Conservation (phyloP, 2,113 vertebrate genomes). For the Orthonyx spaldingii region DNA sequence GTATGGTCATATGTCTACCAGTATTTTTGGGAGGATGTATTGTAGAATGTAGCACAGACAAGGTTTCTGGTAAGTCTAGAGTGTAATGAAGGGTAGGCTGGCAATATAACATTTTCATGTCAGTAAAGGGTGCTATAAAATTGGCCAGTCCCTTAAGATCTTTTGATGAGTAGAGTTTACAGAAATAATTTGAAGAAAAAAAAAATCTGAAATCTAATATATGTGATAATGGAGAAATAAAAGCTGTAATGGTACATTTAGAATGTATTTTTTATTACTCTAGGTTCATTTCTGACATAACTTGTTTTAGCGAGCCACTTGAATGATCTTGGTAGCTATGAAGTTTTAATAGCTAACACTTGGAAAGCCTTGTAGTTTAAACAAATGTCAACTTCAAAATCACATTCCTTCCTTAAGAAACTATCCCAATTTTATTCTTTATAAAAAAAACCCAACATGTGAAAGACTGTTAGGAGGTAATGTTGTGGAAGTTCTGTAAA, state of each 20-base stretch:
- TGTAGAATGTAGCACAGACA: not conserved
- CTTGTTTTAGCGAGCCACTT: conserved; percentile 33
- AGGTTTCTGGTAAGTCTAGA: not conserved
- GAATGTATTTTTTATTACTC: conserved; percentile 42
- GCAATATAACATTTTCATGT: not conserved
- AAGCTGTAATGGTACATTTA: conserved; percentile 5
- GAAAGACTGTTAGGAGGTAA: not conserved
- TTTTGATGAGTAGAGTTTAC: conserved; percentile 4
- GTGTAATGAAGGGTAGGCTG: not conserved
- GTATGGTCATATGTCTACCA: not conserved
- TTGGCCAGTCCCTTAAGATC: not conserved
- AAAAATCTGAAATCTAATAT: not conserved
- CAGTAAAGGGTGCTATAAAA: conserved; percentile 27
- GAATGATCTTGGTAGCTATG: conserved; percentile 34
- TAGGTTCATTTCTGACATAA: conserved; percentile 36
- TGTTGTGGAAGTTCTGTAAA: not conserved
- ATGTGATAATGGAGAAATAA: conserved; percentile 46
- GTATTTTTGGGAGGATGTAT: not conserved
- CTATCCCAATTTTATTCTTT: not conserved
- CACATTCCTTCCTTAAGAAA: not conserved
- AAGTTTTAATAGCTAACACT: conserved; percentile 62
- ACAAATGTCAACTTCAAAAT: conserved; percentile 12
- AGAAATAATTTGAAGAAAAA: conserved; percentile 4
- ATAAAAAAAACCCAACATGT: not conserved
- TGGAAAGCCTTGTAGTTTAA: conserved; percentile 14